Evolutionary conservation across 1,140 invertebrate genomes (phyloP).

Genomic region (Papilio xuthus): DNA sequence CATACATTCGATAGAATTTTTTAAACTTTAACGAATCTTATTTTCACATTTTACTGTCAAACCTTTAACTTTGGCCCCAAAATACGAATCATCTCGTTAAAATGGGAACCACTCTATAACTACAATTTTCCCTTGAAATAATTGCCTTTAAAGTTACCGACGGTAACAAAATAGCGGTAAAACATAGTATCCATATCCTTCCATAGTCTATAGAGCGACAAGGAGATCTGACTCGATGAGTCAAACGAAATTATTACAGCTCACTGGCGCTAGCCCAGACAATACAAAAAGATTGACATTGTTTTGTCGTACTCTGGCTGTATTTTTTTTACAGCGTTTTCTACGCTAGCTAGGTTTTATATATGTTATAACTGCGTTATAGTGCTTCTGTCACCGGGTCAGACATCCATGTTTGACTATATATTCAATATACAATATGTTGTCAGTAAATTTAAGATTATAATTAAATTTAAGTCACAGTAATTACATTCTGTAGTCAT

Average conservation of each 20-base stretch:
- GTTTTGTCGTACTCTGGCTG: no score
- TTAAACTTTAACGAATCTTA: constrained; percentile 27
- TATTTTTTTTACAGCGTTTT: no score
- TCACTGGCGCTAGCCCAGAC: no score
- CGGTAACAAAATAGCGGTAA: background rate
- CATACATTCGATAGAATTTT: constrained; percentile 6
- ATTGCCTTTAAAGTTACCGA: background rate
- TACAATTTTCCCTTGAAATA: background rate
- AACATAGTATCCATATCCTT: background rate
- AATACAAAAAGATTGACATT: no score
- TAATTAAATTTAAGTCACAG: background rate
- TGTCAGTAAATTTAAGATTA: background rate
- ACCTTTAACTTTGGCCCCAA: background rate
- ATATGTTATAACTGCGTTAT: background rate
- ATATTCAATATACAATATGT: constrained; percentile 3
- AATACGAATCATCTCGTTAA: background rate
- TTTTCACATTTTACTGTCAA: background rate
- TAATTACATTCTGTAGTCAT: constrained; percentile 21
- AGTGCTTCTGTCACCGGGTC: no score
- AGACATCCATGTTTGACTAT: no score
- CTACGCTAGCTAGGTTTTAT: no score
- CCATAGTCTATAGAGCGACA: no score
- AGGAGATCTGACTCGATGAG: no score
- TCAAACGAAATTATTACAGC: no score
- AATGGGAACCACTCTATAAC: background rate